These are phyloP conservation scores for Tachina grossa DNA, from an alignment of 2,888 invertebrate genomes.

Conservation along the genomic window DNA sequence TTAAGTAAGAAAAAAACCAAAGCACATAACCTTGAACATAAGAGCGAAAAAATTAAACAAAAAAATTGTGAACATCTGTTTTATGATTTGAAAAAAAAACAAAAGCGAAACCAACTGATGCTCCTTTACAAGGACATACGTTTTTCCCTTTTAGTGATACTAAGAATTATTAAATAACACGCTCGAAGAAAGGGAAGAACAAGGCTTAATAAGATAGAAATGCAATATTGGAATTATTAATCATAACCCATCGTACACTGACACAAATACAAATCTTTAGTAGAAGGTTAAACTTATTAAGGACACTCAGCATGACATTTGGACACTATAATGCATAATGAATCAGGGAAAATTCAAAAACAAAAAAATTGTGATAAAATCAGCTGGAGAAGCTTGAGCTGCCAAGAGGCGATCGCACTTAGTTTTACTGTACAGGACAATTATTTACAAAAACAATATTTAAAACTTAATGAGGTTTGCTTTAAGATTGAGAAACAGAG, in stretches of 20 bases:
- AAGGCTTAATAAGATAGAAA: slow-evolving; percentile 71
- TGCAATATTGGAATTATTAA: slow-evolving; percentile 72
- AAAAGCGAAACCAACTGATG: slow-evolving; percentile 52
- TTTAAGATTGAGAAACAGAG: no score
- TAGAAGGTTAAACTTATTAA: not conserved
- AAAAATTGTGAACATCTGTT: slow-evolving; percentile 44
- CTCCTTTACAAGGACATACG: not conserved
- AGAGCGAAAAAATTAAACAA: not conserved
- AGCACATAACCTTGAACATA: slow-evolving; percentile 49
- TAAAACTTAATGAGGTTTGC: no score
- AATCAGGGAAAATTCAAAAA: no score
- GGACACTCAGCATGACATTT: no score
- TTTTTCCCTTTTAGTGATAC: not conserved
- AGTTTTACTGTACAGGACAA: no score
- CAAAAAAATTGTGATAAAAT: no score
- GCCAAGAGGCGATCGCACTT: no score
- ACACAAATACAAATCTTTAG: slow-evolving; percentile 36
- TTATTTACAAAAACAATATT: no score
- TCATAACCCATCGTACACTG: slow-evolving; percentile 33
- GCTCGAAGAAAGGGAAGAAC: not conserved
- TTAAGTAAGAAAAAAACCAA: not conserved
- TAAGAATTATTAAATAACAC: not conserved
- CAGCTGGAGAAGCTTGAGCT: no score
- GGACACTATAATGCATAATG: no score
- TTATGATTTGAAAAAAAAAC: slow-evolving; percentile 35